Percentiles rank a stretch among this genome's conserved stretches.
Evolutionary conservation across 1,140 invertebrate species (phyloP).

Genomic region (Drosophila santomea): DNA sequence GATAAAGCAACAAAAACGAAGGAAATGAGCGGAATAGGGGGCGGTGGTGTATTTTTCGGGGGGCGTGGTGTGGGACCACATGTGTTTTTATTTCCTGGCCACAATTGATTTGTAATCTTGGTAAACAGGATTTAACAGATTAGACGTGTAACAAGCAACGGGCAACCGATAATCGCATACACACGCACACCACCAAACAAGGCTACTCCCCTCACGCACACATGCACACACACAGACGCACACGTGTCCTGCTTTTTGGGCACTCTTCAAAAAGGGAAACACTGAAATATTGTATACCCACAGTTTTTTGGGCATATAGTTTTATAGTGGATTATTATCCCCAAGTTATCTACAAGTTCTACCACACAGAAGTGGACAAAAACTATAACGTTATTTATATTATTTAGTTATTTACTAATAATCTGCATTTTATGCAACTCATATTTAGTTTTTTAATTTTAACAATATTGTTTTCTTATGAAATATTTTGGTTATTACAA

Average conservation of each 20-base stretch:
- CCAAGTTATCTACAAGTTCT: no score
- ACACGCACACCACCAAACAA: conserved; percentile 34
- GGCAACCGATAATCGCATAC: conserved; percentile 74
- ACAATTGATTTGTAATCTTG: conserved; percentile 83
- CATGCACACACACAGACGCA: conserved; percentile 5
- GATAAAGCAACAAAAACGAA: conserved; percentile 24
- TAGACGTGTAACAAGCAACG: conserved; percentile 78
- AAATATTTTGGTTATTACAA: no score
- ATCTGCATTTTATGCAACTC: no score
- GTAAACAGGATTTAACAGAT: conserved; percentile 83
- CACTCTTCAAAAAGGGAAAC: conserved; percentile 51
- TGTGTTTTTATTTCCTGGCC: conserved; percentile 79
- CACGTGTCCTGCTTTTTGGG: conserved; percentile 53
- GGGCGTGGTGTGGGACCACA: conserved; percentile 23
- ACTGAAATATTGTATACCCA: conserved; percentile 10
- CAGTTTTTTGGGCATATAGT: neutral
- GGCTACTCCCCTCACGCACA: conserved; percentile 4
- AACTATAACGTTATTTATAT: no score
- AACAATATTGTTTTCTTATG: no score
- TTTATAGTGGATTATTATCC: neutral
- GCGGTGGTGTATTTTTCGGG: neutral
- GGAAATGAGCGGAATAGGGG: conserved; percentile 1
- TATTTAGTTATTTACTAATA: no score
- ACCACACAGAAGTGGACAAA: no score
- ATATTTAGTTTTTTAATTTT: no score